Evolutionary conservation across 2,113 vertebrate genomes (phyloP).

Genomic region (Pygathrix nemaeus): DNA sequence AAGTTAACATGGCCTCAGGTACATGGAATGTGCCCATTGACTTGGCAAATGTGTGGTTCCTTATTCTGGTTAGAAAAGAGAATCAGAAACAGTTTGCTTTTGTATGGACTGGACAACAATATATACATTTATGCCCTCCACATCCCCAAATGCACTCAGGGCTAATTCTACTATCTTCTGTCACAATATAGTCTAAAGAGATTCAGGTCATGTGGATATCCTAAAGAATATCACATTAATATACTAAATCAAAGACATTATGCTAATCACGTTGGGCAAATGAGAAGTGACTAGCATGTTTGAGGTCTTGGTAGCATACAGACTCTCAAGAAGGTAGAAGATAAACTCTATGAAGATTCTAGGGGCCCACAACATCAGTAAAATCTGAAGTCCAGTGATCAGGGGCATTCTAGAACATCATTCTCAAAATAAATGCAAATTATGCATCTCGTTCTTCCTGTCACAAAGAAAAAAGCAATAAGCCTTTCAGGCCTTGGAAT

Average conservation of each 20-base stretch:
- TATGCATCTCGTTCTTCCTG: neutral
- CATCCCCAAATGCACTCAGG: neutral
- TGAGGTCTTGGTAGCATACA: neutral
- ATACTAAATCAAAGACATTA: neutral
- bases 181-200: neutral
- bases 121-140: neutral
- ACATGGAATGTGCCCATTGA: neutral
- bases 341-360: neutral
- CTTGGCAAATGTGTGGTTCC: neutral
- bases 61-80: neutral
- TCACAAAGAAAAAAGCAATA: neutral
- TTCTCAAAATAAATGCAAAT: neutral
- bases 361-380: neutral
- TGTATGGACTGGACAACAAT: neutral
- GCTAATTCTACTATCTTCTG: neutral
- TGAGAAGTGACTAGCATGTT: neutral
- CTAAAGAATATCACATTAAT: neutral
- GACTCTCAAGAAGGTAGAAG: neutral
- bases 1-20: neutral
- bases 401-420: neutral
- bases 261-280: neutral
- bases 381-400: neutral
- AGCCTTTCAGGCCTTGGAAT: neutral
- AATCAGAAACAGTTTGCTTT: constrained; percentile 11
- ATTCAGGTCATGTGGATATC: neutral